phyloP scores from a whole-genome alignment of 2,113 vertebrate genomes.

The Noctilio leporinus region DNA sequence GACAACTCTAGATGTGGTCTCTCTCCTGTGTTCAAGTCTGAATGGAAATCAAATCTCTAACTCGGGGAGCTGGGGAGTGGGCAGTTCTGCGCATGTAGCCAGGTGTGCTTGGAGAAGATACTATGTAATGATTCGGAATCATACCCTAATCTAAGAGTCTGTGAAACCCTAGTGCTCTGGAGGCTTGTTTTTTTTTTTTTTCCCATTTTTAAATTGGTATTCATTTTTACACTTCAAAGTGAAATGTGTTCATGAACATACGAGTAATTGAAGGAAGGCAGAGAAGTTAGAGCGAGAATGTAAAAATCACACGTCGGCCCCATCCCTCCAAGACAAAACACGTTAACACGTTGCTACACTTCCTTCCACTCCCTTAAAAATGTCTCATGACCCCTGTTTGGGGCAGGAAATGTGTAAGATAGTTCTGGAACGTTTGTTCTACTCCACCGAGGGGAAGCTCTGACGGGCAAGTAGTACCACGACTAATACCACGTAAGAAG shows the following conservation, averaged over 20 bases:
- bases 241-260: background rate
- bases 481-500: background rate
- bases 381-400: background rate
- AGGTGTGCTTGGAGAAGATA: background rate
- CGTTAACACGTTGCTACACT: background rate
- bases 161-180: background rate
- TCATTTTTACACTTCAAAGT: background rate
- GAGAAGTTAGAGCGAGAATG: background rate
- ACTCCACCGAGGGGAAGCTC: background rate
- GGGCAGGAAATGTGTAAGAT: background rate
- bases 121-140: background rate
- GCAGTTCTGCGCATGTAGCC: background rate
- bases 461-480: background rate
- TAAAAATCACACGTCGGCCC: background rate
- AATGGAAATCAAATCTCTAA: background rate
- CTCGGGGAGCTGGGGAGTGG: accelerated
- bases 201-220: too few relatives aligned
- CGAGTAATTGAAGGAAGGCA: background rate
- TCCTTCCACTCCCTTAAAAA: background rate
- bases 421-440: background rate
- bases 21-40: too few relatives aligned
- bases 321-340: background rate
- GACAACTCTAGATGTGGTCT: background rate
- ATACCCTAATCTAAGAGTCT: background rate
- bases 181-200: background rate